Evolutionary conservation across 1,140 invertebrate genomes (phyloP).

Genomic region (Trachymyrmex septentrionalis): DNA sequence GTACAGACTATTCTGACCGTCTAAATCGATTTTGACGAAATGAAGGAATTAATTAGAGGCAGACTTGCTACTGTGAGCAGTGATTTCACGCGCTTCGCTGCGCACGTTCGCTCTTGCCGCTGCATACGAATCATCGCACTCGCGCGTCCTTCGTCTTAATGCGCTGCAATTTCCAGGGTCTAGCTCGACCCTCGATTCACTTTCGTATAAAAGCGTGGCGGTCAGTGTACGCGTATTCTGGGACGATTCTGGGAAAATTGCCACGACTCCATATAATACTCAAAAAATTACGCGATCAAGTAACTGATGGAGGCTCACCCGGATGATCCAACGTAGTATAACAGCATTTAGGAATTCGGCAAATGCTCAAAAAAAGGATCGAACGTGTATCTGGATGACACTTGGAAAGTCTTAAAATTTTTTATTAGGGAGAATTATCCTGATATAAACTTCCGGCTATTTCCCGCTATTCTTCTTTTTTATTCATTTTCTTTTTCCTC

Average conservation of each 20-base stretch:
- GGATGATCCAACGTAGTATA: background rate
- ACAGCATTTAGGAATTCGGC: background rate
- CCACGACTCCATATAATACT: background rate
- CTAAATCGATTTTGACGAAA: conserved; percentile 13
- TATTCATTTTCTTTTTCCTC: background rate
- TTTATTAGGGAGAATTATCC: background rate
- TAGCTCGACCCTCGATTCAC: conserved; percentile 15
- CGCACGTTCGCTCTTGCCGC: conserved; percentile 42
- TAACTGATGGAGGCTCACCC: background rate
- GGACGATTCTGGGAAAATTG: conserved; percentile 1
- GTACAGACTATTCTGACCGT: background rate
- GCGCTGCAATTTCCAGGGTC: conserved; percentile 57
- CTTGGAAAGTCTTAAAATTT: background rate
- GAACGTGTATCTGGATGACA: background rate
- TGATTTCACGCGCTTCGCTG: conserved; percentile 60
- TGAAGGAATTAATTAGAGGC: conserved; percentile 17
- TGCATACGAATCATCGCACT: conserved; percentile 66
- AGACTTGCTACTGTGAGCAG: background rate
- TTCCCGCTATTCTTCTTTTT: background rate
- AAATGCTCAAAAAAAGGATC: background rate
- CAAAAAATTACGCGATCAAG: conserved; percentile 4
- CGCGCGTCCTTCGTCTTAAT: conserved; percentile 65
- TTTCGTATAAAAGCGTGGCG: conserved; percentile 30
- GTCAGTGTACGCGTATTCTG: background rate
- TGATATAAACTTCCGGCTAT: background rate